phyloP scores from a whole-genome alignment of 1,140 invertebrate species.

The Platyscapa corneri region DNA sequence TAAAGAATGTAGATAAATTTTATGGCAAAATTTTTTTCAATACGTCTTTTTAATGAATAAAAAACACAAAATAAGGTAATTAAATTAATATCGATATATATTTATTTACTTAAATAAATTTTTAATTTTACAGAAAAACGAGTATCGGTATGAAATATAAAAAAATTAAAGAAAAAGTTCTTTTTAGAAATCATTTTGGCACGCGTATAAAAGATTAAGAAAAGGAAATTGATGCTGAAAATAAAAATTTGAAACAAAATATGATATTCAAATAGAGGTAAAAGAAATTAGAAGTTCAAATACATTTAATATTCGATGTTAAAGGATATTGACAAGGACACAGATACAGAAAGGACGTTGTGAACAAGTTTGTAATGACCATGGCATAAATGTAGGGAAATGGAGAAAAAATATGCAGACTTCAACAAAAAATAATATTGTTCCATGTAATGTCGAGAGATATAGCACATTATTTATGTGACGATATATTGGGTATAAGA shows the following conservation, averaged over 20 bases:
- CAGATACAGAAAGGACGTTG: neutral
- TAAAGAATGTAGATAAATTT: no score
- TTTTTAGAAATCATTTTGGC: no score
- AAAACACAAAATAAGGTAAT: no score
- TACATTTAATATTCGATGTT: neutral
- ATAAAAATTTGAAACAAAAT: neutral
- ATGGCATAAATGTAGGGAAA: conserved; percentile 21
- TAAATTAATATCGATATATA: no score
- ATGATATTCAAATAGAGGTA: neutral
- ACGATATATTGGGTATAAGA: neutral
- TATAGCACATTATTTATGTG: neutral
- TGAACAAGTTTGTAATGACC: conserved; percentile 11
- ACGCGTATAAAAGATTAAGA: no score
- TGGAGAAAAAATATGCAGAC: neutral
- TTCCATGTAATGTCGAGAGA: neutral
- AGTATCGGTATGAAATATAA: no score
- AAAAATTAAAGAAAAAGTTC: no score
- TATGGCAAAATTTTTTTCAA: no score
- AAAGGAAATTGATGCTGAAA: neutral
- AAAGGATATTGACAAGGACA: neutral
- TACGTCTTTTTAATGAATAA: no score
- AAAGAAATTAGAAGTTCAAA: neutral
- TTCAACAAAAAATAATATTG: neutral
- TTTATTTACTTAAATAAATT: neutral
- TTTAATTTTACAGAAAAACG: neutral